phyloP scores from a whole-genome alignment of 2,888 invertebrate genomes.

The Nomada lathburiana region DNA sequence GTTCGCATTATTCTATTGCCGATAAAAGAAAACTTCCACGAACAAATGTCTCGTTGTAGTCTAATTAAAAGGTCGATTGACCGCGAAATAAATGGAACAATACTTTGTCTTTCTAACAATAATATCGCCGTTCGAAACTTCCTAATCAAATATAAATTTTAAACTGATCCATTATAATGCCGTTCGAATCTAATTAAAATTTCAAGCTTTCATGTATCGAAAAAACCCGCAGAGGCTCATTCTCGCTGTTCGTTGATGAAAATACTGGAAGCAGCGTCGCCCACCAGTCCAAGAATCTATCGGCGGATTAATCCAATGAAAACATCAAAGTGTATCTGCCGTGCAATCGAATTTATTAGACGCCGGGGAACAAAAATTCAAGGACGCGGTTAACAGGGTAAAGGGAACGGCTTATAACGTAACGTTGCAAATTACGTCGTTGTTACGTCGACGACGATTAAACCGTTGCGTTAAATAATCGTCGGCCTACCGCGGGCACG shows the following conservation, averaged over 20 bases:
- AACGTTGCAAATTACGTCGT: constrained; percentile 66
- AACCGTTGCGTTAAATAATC: constrained; percentile 70
- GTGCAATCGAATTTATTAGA: constrained; percentile 57
- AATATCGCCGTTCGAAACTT: no score
- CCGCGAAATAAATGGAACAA: no score
- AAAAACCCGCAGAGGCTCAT: background rate
- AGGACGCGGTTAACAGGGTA: constrained; percentile 42
- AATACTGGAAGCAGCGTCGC: background rate
- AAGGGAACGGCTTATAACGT: constrained; percentile 44
- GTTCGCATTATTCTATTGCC: no score
- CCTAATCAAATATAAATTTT: no score
- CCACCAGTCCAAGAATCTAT: background rate
- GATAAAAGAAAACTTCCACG: no score
- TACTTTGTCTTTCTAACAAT: no score
- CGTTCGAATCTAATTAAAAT: background rate
- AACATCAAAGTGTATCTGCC: constrained; percentile 19
- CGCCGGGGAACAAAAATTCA: constrained; percentile 65
- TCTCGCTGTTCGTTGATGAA: background rate
- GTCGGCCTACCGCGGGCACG: constrained; percentile 44
- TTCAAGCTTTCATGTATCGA: background rate
- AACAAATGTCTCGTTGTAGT: no score
- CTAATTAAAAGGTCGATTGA: no score
- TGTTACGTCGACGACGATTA: constrained; percentile 69
- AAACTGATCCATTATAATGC: no score
- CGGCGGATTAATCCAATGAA: constrained; percentile 33